phyloP scores from a whole-genome alignment of 2,888 invertebrate species.

The Chironomus riparius region DNA sequence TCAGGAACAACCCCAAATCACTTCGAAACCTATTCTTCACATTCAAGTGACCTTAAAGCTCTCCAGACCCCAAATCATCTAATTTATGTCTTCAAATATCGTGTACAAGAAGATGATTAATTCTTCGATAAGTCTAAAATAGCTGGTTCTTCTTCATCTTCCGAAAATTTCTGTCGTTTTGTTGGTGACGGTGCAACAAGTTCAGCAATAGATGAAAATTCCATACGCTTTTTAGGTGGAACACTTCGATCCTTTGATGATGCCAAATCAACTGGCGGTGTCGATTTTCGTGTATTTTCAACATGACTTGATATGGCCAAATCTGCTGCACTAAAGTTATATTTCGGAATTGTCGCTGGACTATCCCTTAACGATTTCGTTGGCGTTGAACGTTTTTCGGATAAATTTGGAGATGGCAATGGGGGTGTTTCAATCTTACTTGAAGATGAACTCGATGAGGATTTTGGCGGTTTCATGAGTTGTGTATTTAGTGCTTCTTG shows the following conservation, averaged over 20 bases:
- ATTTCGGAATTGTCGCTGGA: conserved; percentile 33
- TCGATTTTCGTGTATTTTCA: conserved; percentile 38
- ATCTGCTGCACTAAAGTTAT: conserved; percentile 43
- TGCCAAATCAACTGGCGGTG: conserved; percentile 39
- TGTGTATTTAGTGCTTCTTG: conserved; percentile 43
- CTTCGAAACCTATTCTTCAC: too few species aligned
- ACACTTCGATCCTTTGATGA: conserved; percentile 30
- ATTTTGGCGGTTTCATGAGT: conserved; percentile 48
- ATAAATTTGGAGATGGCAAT: not conserved
- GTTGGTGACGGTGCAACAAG: conserved; percentile 47
- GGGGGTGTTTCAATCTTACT: conserved; percentile 20
- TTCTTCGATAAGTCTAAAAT: conserved; percentile 23
- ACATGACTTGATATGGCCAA: conserved; percentile 41
- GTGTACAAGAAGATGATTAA: not conserved
- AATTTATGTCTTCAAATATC: too few species aligned
- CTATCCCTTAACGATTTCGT: conserved; percentile 18
- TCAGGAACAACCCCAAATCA: too few species aligned
- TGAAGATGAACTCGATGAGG: conserved; percentile 34
- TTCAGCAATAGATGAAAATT: conserved; percentile 43
- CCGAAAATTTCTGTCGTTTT: conserved; percentile 52
- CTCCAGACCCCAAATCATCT: too few species aligned
- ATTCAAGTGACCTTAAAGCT: too few species aligned
- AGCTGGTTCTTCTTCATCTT: conserved; percentile 33
- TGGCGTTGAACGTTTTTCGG: conserved; percentile 22
- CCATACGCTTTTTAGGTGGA: conserved; percentile 43